Base-by-base conservation (phyloP, 2,797 vertebrate genomes). In the Bradypodion pumilum region DNA sequence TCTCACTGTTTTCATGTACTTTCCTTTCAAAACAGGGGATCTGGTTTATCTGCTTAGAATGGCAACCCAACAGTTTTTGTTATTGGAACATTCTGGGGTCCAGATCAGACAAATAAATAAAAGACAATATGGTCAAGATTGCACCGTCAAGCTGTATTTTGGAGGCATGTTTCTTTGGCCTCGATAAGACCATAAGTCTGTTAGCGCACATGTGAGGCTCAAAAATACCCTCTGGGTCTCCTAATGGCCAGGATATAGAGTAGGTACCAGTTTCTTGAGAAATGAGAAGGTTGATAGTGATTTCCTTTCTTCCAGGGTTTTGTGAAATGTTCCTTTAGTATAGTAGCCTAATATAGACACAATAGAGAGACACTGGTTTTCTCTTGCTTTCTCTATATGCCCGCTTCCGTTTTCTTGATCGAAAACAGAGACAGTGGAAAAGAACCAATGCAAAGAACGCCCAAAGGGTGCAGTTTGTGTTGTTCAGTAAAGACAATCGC, bases 401-500 rank as follows among this genome's bases (percentile, higher is more conserved):
- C 70, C 29, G 56, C 60, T 80, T 74, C 40, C 5, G 52, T 35
- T 89, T 32, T 65, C 60, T 29, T 46, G 8, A 13, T 46, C 37
- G 44, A 63, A 75, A 85, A 74, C 63, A 68, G 80, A 81, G 62
- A 1, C 5, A 8, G 40, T 23, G 52, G 37, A 8, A 70, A 81
- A 69, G 10, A 42, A 10, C 7, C 49, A 84, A 73, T 25, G 1
- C 37, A 35, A 27, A 66, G 49, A 85, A 52, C 90, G 80, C 83
- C 86, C 81, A 32, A 59, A 86, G 78, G 37, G 65, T 35, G 87
- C 46, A 12, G 42, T 56, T 56, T 44, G 85, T 82, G 82, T 85
- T 84, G 88, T 78, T 82, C 80, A 66, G 88, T 60, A 75, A 80
- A 91, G 90, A 94, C 89, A 94, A 94, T 91, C 72, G 78, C 91